These are phyloP conservation scores for Mimumesa dahlbomi DNA, from an alignment of 2,888 invertebrate species.

Conservation along the genomic window DNA sequence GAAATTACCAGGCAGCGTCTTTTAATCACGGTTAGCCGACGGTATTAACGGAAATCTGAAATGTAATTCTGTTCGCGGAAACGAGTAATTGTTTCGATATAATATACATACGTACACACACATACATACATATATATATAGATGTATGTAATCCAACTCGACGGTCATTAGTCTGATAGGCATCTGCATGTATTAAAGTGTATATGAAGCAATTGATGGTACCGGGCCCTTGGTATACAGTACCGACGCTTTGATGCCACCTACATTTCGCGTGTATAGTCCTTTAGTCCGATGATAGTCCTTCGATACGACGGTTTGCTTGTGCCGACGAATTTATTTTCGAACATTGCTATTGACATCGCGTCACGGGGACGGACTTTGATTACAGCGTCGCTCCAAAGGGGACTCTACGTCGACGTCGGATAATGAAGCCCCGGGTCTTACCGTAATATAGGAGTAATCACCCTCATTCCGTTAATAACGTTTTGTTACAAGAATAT, in stretches of 20 bases:
- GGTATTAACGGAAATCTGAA: conserved; percentile 27
- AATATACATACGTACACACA: no score
- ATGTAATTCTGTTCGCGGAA: conserved; percentile 19
- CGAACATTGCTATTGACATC: conserved; percentile 15
- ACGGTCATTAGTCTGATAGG: conserved; percentile 34
- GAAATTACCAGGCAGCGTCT: no score
- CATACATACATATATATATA: no score
- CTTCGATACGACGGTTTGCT: background rate
- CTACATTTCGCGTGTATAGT: conserved; percentile 1
- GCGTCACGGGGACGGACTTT: background rate
- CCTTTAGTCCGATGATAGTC: background rate
- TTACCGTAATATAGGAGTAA: background rate
- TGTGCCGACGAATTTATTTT: conserved; percentile 16
- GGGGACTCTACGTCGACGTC: conserved; percentile 6
- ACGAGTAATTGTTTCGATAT: conserved; percentile 35
- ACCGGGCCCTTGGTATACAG: conserved; percentile 7
- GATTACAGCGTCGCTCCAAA: conserved; percentile 25
- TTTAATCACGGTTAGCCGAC: no score
- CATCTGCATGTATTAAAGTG: conserved; percentile 37
- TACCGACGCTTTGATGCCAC: conserved; percentile 22
- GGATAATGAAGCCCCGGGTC: conserved; percentile 1
- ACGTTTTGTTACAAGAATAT: background rate
- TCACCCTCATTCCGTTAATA: background rate
- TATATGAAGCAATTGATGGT: conserved; percentile 38
- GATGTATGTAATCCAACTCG: conserved; percentile 10